A percentile compares a stretch with the other conserved stretches of the same genome.
phyloP scores from a whole-genome alignment of 2,797 vertebrate genomes.

The Siniperca undulata region DNA sequence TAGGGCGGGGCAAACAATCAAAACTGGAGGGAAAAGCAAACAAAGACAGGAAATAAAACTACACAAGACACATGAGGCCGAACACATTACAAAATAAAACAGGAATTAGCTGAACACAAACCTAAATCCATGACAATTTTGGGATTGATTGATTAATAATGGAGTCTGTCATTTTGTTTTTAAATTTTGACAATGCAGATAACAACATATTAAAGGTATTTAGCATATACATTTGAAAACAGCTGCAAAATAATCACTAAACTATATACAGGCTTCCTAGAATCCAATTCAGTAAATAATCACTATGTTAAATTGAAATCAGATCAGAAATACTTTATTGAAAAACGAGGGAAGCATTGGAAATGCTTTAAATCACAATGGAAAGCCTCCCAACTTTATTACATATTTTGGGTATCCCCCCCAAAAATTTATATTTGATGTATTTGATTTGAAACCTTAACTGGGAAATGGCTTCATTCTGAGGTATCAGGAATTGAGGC shows the following conservation, averaged over 20 bases:
- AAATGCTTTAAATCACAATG: neutral
- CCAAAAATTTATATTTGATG: neutral
- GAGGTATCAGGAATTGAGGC: neutral
- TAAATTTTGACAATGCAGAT: neutral
- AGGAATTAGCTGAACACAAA: too few relatives aligned
- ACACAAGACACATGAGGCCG: too few relatives aligned
- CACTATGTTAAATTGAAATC: neutral
- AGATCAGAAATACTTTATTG: too few relatives aligned
- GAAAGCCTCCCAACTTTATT: neutral
- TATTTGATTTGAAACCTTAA: neutral
- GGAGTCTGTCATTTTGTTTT: neutral
- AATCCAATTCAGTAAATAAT: neutral
- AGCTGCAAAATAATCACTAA: neutral
- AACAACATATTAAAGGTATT: neutral
- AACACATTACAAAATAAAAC: too few relatives aligned
- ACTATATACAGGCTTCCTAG: neutral
- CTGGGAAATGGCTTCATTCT: neutral
- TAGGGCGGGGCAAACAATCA: too few relatives aligned
- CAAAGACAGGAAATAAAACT: too few relatives aligned
- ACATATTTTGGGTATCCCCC: neutral
- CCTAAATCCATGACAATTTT: neutral
- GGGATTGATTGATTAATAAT: neutral
- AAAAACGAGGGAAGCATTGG: neutral
- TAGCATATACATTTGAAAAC: neutral
- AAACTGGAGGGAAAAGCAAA: too few relatives aligned